Base-by-base conservation (phyloP, 2,888 invertebrate genomes). In the Habrosyne pyritoides region DNA sequence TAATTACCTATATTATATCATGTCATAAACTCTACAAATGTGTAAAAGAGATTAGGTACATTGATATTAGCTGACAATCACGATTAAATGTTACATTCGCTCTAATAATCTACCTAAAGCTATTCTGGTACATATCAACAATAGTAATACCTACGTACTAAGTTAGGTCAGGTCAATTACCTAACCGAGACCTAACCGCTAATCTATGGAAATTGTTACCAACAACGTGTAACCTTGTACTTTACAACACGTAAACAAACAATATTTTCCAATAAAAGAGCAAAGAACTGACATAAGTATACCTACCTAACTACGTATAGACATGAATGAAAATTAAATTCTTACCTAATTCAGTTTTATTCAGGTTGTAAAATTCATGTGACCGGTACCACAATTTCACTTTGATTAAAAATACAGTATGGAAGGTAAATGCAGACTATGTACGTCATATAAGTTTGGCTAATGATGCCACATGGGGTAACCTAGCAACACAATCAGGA, bases 401-500 rank as follows among this genome's bases (percentile, higher is more conserved):
- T 42, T 42, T 8, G 5, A 42, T 18, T 18, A 12, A 12, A n/a
- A 14, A 0, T 14, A 14, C 2, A 36, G 7, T 5, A 24, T 3
- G 24, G 7, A 24, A 24, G 3, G 14, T 36, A 12, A 33, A 10
- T 1, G n/a, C n/a, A 12, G 36, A 1, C 3, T 36, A 36, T 7
- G 12, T 12, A 30, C 2, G 2, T 36, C 12, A n/a, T 33, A 33
- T 33, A 10, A n/a, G 10, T 10, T 33, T 10, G 33, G 10, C 2
- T 53, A 68, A 70, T 76, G 70, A 77, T 82, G 77, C 73, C 72
- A 70, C 70, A 65, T 56, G 3, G 36, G 47, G 89, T 89, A 66
- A 64, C 90, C 73, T 83, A 84, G 90, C 89, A 88, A 90, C 89
- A 69, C 77, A 84, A 86, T 87, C 86, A 77, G 67, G 57, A 65